Evolutionary conservation across 2,113 vertebrate species (phyloP).

Genomic region (Scytalopus superciliaris): DNA sequence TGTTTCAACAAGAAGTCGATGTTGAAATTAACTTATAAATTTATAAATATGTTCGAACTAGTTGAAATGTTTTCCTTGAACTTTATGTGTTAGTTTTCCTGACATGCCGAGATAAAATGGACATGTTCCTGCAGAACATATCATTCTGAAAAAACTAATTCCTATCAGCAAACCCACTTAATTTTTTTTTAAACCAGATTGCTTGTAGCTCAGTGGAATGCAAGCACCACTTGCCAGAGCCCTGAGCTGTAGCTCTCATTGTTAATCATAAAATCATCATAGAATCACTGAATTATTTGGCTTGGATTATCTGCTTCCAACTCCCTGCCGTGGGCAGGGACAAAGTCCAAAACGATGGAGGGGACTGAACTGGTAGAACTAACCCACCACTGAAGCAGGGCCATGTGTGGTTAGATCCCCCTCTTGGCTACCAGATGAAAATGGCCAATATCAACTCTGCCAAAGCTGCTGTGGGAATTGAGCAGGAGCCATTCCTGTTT

Average conservation of each 20-base stretch:
- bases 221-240: background rate
- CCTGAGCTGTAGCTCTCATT: background rate
- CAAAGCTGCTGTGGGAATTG: background rate
- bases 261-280: background rate
- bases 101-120: background rate
- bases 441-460: background rate
- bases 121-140: background rate
- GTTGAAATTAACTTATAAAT: background rate
- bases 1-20: background rate
- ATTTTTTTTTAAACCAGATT: background rate
- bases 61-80: background rate
- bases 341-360: background rate
- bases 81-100: background rate
- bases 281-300: background rate
- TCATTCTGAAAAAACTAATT: background rate
- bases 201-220: rapidly evolving
- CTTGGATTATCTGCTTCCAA: background rate
- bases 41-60: background rate
- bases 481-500: background rate
- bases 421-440: rapidly evolving
- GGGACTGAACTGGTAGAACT: background rate
- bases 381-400: rapidly evolving
- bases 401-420: no score
- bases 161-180: background rate
- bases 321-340: background rate